A percentile compares a stretch with the other conserved stretches of the same genome.
These are phyloP conservation scores for Sterna hirundo DNA, from an alignment of 2,113 vertebrate genomes.

Conservation along the genomic window DNA sequence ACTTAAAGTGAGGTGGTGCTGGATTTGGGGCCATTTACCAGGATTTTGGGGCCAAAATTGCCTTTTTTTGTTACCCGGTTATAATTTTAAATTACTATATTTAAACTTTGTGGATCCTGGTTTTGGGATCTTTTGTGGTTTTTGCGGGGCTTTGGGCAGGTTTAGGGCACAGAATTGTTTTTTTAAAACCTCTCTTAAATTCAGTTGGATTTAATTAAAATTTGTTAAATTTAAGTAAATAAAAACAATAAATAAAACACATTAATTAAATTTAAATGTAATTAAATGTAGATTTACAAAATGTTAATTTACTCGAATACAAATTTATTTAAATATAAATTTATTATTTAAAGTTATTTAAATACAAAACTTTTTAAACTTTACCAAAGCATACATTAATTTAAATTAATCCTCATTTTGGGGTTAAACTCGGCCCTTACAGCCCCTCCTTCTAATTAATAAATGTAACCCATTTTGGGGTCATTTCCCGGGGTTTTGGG, in stretches of 20 bases:
- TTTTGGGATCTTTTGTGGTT: background rate
- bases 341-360: background rate
- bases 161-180: background rate
- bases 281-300: background rate
- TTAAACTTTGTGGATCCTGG: background rate
- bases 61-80: background rate
- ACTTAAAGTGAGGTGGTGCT: background rate
- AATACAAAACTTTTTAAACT: background rate
- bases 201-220: background rate
- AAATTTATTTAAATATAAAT: background rate
- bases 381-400: background rate
- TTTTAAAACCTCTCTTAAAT: background rate
- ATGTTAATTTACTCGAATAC: background rate
- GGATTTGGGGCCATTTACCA: background rate
- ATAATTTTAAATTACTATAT: background rate
- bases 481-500: background rate
- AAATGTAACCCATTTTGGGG: background rate
- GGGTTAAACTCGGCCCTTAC: background rate
- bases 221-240: background rate
- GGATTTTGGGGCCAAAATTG: background rate
- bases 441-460: background rate
- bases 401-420: background rate
- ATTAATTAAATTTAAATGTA: background rate
- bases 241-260: no score
- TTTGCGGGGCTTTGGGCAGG: background rate